A percentile compares a stretch with the other conserved stretches of the same genome.
Evolutionary conservation across 2,113 vertebrate genomes (phyloP).

Genomic region (Brachionichthys hirsutus): DNA sequence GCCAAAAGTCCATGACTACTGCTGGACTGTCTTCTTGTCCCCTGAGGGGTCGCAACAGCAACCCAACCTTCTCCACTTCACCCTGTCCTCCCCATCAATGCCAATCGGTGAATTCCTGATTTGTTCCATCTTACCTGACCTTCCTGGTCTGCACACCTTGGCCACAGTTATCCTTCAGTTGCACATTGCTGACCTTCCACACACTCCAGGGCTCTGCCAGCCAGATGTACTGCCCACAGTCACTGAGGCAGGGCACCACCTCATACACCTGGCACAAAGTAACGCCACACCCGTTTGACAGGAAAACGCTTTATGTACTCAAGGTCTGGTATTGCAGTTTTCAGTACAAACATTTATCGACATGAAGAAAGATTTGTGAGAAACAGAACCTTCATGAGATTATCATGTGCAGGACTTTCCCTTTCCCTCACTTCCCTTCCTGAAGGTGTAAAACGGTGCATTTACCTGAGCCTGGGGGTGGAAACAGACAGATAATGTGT

Average conservation of each 20-base stretch:
- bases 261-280: slow-evolving; percentile 85
- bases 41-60: too few relatives aligned
- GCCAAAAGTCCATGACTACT: too few relatives aligned
- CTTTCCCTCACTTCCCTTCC: too few relatives aligned
- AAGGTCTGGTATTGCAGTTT: too few relatives aligned
- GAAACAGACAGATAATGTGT: slow-evolving; percentile 12
- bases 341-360: neutral
- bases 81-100: too few relatives aligned
- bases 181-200: slow-evolving; percentile 93
- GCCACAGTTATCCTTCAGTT: slow-evolving; percentile 92
- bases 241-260: slow-evolving; percentile 94
- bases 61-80: too few relatives aligned
- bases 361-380: neutral
- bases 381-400: too few relatives aligned
- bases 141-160: slow-evolving; percentile 95
- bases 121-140: slow-evolving; percentile 83
- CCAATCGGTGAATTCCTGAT: too few relatives aligned
- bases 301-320: neutral
- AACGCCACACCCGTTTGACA: slow-evolving; percentile 6
- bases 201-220: slow-evolving; percentile 93
- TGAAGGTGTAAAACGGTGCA: neutral
- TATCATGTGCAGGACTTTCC: too few relatives aligned
- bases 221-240: slow-evolving; percentile 93
- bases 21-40: too few relatives aligned
- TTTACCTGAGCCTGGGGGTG: slow-evolving; percentile 75